Base-by-base conservation (phyloP, 2,113 vertebrate genomes). In the Murina feae region DNA sequence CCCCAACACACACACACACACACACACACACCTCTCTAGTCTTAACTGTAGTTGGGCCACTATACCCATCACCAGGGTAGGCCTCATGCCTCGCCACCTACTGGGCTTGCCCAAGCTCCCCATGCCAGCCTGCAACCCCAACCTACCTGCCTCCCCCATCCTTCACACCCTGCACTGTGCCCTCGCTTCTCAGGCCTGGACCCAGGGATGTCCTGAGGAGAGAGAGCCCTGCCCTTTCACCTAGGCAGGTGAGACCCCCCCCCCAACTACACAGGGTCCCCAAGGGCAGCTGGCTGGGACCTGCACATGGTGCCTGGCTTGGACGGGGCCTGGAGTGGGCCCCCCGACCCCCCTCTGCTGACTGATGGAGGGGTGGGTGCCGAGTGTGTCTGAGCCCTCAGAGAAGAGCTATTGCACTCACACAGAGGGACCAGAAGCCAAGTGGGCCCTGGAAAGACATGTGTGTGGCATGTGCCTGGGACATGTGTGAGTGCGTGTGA, bases 11-110 rank as follows among this genome's bases (percentile, higher is more conserved):
- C 44, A 16, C n/a, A n/a, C n/a, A n/a, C n/a, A n/a, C 47, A 35
- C 2, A 4, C 37, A 16, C 47, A 35, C 2, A 4, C 44, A 16
- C 28, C 42, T 53, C 32, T 6, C 3, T 37, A 32, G 2, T 37
- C n/a, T 39, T 11, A 51, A 32, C 35, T 66, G 35, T 21, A 5
- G 44, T 3, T 23, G 25, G 71, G 32, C 75, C 79, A 17, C 37
- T n/a, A 69, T 58, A 53, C 63, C 51, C 17, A 0, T 7, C 4
- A 30, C 75, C 80, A 58, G 0, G 16, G 32, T 32, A 30, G n/a
- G 76, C 18, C n/a, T 21, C 44, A 0, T 1, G 60, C 66, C 55
- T 39, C 44, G 1, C 4, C 2, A 6, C 3, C 1, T 3, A 0
- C 28, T 53, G 32, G 74, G 39, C 76, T 30, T 25, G 39, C 16